Evolutionary conservation across 2,888 invertebrate genomes (phyloP), one percentile per base, ranked within the genome.

Genomic region (Rhimphoctona megacephalus): DNA sequence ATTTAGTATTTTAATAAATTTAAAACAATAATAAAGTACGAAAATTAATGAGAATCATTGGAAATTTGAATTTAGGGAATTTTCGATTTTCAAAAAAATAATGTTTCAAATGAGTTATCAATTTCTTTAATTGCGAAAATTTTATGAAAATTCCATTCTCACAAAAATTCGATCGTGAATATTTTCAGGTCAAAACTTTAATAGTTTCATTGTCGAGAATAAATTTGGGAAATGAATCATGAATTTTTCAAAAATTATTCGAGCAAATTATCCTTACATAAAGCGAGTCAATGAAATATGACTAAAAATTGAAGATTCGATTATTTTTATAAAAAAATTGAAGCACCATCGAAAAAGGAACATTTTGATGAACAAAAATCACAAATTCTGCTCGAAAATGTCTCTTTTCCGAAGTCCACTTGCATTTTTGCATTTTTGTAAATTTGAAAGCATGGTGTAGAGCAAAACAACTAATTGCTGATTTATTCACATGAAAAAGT

Each of bases 361-460:
- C 30, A 61, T 61, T 61, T 61, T 61, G 17, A 61, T 61, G 22
- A 61, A 30, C 17, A 0, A 30, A 5, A 30, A 30, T 61, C 30
- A 17, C 5, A 7, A 61, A 61, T 17, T 61, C 14, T 4, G 30
- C 22, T 14, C 25, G 25, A 4, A 30, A 30, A 14, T 61, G 22
- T 30, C 14, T 30, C 17, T 61, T 30, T 17, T 19, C n/a, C 25
- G 6, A 61, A 61, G 17, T 61, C 30, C 30, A 61, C 3, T 25
- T 6, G 61, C 14, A 30, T 61, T 61, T 61, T 61, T 61, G 61
- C 30, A 61, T 61, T 61, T 61, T 61, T 61, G 14, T 61, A 61
- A 61, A 61, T 61, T 30, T 6, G 17, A 61, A 30, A 14, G 61
- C 61, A 30, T 25, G 30, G 30, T 61, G 30, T 61, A 25, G 14